A percentile compares a stretch with the other conserved stretches of the same genome.
Conservation (phyloP, 2,888 invertebrate species). For the Polydrusus tereticollis region DNA sequence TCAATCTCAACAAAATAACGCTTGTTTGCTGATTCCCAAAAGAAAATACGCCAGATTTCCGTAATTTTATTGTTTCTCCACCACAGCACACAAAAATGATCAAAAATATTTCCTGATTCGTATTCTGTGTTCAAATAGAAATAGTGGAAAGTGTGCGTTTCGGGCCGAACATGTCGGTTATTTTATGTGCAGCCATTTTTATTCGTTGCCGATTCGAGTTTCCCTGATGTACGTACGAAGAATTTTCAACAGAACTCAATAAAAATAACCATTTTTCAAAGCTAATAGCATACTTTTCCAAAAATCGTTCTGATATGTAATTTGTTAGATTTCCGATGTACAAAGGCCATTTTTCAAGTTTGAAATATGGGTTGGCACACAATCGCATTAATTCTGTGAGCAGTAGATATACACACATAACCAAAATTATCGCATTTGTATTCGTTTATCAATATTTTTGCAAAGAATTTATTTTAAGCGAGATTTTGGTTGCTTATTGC, state of each 20-base stretch:
- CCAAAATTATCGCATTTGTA: no score
- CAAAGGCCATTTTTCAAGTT: slow-evolving; percentile 11
- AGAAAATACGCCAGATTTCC: not conserved
- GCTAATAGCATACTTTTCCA: slow-evolving; percentile 53
- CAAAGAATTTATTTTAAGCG: no score
- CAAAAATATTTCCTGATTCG: slow-evolving; percentile 14
- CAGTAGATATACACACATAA: no score
- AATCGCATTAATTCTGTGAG: not conserved
- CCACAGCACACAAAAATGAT: not conserved
- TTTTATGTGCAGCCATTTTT: slow-evolving; percentile 60
- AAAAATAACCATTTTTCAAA: slow-evolving; percentile 60
- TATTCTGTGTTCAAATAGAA: slow-evolving; percentile 36
- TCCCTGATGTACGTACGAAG: slow-evolving; percentile 54
- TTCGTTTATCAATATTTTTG: no score
- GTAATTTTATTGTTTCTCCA: not conserved
- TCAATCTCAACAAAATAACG: no score
- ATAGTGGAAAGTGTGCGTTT: slow-evolving; percentile 35
- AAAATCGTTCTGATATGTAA: slow-evolving; percentile 21
- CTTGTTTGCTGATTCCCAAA: not conserved
- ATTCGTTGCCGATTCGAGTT: slow-evolving; percentile 58
- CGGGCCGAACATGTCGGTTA: slow-evolving; percentile 39
- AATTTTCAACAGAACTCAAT: slow-evolving; percentile 58
- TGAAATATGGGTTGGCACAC: slow-evolving; percentile 4
- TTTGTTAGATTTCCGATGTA: slow-evolving; percentile 18
- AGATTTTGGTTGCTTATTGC: no score